Evolutionary conservation across 1,140 invertebrate genomes (phyloP), one percentile per base, ranked within the genome.

Genomic region (Drosophila yakuba): DNA sequence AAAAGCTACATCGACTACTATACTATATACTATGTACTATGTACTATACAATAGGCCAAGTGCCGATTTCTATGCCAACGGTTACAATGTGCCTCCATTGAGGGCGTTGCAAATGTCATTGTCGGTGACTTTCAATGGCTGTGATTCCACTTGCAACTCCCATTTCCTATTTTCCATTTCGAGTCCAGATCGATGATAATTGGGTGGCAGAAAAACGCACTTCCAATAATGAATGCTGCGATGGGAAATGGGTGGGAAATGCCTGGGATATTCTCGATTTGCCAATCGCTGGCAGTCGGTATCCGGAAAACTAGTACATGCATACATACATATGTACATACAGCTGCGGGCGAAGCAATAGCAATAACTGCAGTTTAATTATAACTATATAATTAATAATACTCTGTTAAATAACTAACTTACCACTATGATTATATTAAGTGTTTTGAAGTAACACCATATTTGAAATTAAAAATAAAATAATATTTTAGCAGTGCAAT

Each of bases 91-190:
- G 41, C 39, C 25, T 39, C 20, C 36, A 71, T 80, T 59, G 78
- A 69, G 71, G 59, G 54, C 78, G 56, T 74, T 58, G 52, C 66
- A 58, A 68, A 68, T 68, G 64, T 52, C 64, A 68, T 68, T 68
- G 38, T 39, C 51, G 44, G 8, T 41, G 64, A 58, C 64, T 50
- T 71, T 50, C 44, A 58, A 71, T 28, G 23, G 23, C n/a, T 32
- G 47, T 20, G 43, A 45, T 11, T 45, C 43, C 17, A 10, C 10
- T 32, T 32, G 25, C 25, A 25, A 4, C 4, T 25, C 25, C 32
- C 32, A 28, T 28, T 28, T 28, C 28, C 28, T 0, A 28, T 28
- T 28, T 7, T 4, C 28, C 12, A 25, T 25, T 25, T 5, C 12
- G 43, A 20, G 1, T 45, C 17, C 17, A 14, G 32, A 62, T 45